Evolutionary conservation across 2,888 invertebrate species (phyloP).

Genomic region (Tenthredo mesomela): DNA sequence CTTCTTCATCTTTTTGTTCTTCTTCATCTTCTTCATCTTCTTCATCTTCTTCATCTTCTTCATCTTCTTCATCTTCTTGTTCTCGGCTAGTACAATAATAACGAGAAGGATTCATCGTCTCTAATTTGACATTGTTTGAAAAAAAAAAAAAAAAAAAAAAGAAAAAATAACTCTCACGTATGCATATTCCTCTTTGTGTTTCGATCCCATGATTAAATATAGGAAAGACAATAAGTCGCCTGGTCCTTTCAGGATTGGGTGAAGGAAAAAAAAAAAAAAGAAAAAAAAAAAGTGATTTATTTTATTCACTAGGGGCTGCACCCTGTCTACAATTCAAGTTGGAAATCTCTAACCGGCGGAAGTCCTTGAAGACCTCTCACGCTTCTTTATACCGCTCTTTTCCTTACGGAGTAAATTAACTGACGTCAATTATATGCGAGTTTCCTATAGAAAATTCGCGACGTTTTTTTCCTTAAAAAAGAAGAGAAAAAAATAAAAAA

Average conservation of each 20-base stretch:
- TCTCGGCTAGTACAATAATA: background rate
- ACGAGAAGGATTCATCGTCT: background rate
- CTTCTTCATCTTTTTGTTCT: background rate
- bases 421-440: background rate
- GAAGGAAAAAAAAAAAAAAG: background rate
- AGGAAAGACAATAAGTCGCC: background rate
- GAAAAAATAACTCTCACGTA: background rate
- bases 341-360: background rate
- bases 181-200: background rate
- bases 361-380: background rate
- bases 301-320: background rate
- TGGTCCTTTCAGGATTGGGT: background rate
- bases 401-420: no score
- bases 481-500: slow-evolving; percentile 18
- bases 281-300: background rate
- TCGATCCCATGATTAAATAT: background rate
- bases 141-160: background rate
- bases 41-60: background rate
- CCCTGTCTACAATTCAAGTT: background rate
- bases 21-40: no score
- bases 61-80: background rate
- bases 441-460: background rate
- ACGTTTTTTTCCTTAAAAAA: background rate
- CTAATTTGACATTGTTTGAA: background rate
- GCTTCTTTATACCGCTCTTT: no score